phyloP scores from a whole-genome alignment of 2,888 invertebrate genomes.

The Drosophila affinis region DNA sequence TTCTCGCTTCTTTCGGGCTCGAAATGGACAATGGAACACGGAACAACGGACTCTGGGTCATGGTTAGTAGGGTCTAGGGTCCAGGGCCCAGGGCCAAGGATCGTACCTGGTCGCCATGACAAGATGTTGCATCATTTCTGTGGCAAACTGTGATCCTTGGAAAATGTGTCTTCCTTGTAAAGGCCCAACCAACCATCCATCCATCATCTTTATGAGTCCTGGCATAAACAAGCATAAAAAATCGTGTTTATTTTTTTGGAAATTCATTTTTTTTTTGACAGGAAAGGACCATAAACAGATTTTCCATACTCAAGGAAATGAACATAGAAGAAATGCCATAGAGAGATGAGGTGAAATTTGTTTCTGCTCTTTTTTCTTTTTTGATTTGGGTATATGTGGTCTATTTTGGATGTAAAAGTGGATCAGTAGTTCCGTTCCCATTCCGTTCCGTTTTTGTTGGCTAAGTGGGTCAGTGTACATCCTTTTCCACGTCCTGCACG shows the following conservation, averaged over 20 bases:
- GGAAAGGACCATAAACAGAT: slow-evolving; percentile 34
- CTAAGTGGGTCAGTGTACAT: slow-evolving; percentile 51
- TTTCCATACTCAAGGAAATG: slow-evolving; percentile 19
- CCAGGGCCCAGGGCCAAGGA: slow-evolving; percentile 12
- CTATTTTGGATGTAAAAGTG: slow-evolving; percentile 18
- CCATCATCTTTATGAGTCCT: slow-evolving; percentile 44
- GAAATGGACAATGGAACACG: slow-evolving; percentile 50
- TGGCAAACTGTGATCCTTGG: slow-evolving; percentile 57
- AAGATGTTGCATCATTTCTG: slow-evolving; percentile 64
- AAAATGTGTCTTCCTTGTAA: slow-evolving; percentile 50
- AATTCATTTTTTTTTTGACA: slow-evolving; percentile 23
- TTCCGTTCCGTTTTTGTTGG: not conserved
- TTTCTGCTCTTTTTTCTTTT: not conserved
- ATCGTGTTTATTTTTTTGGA: slow-evolving; percentile 22
- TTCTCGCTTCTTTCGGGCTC: slow-evolving; percentile 25
- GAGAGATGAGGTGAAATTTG: slow-evolving; percentile 6
- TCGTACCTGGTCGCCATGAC: slow-evolving; percentile 45
- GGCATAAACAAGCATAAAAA: slow-evolving; percentile 42
- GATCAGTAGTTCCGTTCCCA: slow-evolving; percentile 60
- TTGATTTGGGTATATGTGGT: not conserved
- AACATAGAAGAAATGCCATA: slow-evolving; percentile 23
- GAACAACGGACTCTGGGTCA: slow-evolving; percentile 22
- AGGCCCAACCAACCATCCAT: slow-evolving; percentile 17
- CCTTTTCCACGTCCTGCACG: slow-evolving; percentile 41
- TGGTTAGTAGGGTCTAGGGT: slow-evolving; percentile 36